Evolutionary conservation across 1,140 invertebrate genomes (phyloP).

Genomic region (Cyphomyrmex costatus): DNA sequence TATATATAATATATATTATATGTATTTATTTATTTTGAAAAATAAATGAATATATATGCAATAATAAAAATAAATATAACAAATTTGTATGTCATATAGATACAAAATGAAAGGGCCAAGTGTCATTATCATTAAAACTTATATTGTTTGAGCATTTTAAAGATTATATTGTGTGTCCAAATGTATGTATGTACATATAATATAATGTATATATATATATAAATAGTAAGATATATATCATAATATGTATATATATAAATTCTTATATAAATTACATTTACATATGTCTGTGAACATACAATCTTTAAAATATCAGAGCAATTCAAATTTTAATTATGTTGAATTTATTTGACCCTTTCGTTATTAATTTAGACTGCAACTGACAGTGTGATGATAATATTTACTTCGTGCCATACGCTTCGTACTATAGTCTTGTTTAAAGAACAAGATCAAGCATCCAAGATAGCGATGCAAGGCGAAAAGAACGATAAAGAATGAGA

Average conservation of each 20-base stretch:
- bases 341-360: constrained; percentile 59
- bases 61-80: too few relatives aligned
- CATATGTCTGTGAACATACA: constrained; percentile 21
- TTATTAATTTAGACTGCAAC: constrained; percentile 71
- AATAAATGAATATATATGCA: too few relatives aligned
- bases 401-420: constrained; percentile 55
- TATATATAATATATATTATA: too few relatives aligned
- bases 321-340: constrained; percentile 77
- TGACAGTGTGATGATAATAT: constrained; percentile 74
- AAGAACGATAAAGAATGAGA: background rate
- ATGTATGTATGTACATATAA: too few relatives aligned
- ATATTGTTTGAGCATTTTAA: too few relatives aligned
- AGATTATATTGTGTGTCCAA: too few relatives aligned
- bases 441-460: constrained; percentile 38
- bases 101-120: too few relatives aligned
- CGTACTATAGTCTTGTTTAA: constrained; percentile 64
- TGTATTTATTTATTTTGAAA: too few relatives aligned
- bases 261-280: background rate
- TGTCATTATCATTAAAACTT: too few relatives aligned
- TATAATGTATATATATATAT: too few relatives aligned
- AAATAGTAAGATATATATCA: too few relatives aligned
- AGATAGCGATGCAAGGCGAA: constrained; percentile 17
- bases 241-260: background rate
- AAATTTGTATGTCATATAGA: too few relatives aligned
- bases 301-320: constrained; percentile 60